phyloP scores from a whole-genome alignment of 2,113 vertebrate species.

The Xiphias gladius region DNA sequence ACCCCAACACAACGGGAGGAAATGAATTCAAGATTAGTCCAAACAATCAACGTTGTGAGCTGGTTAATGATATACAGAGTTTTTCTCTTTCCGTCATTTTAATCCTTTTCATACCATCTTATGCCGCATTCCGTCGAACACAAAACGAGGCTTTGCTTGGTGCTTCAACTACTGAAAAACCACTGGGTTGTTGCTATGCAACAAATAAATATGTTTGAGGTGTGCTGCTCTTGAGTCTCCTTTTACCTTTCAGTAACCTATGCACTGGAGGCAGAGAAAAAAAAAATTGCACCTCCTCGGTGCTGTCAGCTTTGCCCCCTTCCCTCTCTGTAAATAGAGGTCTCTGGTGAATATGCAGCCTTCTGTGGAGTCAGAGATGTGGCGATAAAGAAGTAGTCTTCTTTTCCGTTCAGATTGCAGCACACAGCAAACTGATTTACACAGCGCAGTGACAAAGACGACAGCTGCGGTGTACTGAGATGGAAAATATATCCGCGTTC shows the following conservation, averaged over 20 bases:
- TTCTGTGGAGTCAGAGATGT: constrained; percentile 56
- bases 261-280: constrained; percentile 45
- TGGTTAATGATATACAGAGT: background rate
- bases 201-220: constrained; percentile 67
- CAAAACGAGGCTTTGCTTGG: constrained; percentile 20
- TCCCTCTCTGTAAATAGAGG: constrained; percentile 44
- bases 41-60: background rate
- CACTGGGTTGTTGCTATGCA: constrained; percentile 70
- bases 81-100: background rate
- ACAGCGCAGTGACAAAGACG: constrained; percentile 75
- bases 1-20: background rate
- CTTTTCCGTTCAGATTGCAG: constrained; percentile 40
- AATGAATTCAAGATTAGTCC: background rate
- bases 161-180: constrained; percentile 48
- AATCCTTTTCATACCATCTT: background rate
- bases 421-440: constrained; percentile 82
- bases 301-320: constrained; percentile 42
- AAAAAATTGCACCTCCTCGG: constrained; percentile 61
- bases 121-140: constrained; percentile 38
- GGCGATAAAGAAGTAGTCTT: constrained; percentile 52
- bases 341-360: constrained; percentile 57
- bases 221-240: constrained; percentile 38
- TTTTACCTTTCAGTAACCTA: constrained; percentile 54
- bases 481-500: constrained; percentile 73
- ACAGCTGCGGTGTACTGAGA: constrained; percentile 84